These are phyloP conservation scores for Aphelocoma californica DNA, from an alignment of 2,797 vertebrate genomes.

Conservation along the genomic window DNA sequence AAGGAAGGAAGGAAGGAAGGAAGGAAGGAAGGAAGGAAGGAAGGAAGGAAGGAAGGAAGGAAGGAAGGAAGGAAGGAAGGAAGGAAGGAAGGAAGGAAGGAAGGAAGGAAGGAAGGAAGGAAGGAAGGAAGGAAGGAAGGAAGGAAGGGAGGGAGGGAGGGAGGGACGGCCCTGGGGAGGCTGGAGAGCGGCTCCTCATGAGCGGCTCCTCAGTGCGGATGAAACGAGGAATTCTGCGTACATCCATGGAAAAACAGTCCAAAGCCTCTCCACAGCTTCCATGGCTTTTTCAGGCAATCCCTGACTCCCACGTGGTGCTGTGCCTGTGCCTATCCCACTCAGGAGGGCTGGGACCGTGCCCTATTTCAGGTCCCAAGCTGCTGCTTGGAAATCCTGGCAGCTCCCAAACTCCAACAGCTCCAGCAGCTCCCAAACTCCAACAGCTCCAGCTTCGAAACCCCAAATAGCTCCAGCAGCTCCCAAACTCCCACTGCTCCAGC, in stretches of 20 bases:
- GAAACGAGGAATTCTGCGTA: rapidly evolving
- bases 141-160: too few relatives aligned
- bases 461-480: too few relatives aligned
- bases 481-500: background rate
- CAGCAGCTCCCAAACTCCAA: too few relatives aligned
- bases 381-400: background rate
- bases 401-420: too few relatives aligned
- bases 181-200: background rate
- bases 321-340: background rate
- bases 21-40: too few relatives aligned
- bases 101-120: too few relatives aligned
- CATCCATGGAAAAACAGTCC: background rate
- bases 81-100: too few relatives aligned
- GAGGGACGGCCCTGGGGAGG: background rate
- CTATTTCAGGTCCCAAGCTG: background rate
- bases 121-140: too few relatives aligned
- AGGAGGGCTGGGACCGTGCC: background rate
- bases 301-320: background rate
- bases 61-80: too few relatives aligned
- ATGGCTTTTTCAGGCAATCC: background rate
- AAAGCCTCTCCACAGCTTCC: background rate
- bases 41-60: too few relatives aligned
- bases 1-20: too few relatives aligned
- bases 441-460: too few relatives aligned
- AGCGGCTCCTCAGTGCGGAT: background rate